Percentiles rank a stretch among this genome's conserved stretches.
Conservation (phyloP, 1,140 invertebrate genomes). For the Aphelenchoides fujianensis region DNA sequence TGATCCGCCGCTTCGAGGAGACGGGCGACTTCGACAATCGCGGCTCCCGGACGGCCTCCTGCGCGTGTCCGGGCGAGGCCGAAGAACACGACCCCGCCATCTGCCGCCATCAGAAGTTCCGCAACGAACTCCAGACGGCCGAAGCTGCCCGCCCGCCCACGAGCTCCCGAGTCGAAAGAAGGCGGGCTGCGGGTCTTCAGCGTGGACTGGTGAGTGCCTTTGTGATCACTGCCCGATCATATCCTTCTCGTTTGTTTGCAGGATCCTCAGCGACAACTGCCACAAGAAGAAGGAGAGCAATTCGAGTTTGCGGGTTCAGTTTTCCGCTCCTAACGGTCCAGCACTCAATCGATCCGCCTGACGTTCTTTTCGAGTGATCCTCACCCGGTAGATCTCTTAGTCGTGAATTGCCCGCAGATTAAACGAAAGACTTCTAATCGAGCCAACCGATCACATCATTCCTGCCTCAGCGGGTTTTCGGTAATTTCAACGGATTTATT, state of each 20-base stretch:
- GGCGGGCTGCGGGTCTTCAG: neutral
- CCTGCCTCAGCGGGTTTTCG: too few relatives aligned
- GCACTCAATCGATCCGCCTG: too few relatives aligned
- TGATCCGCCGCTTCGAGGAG: slow-evolving; percentile 32
- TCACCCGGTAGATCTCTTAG: too few relatives aligned
- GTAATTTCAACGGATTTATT: too few relatives aligned
- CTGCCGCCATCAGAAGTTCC: slow-evolving; percentile 31
- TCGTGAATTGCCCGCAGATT: too few relatives aligned
- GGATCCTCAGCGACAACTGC: neutral
- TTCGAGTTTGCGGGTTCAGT: too few relatives aligned
- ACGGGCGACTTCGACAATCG: slow-evolving; percentile 23
- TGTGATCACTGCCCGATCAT: neutral
- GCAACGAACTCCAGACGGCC: neutral
- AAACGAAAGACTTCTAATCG: too few relatives aligned
- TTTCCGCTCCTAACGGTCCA: too few relatives aligned
- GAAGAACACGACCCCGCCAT: slow-evolving; percentile 30
- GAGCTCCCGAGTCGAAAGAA: neutral
- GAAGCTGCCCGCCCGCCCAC: neutral
- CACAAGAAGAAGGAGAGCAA: too few relatives aligned
- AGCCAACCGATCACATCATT: too few relatives aligned
- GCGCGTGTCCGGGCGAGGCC: slow-evolving; percentile 34
- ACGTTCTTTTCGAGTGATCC: too few relatives aligned
- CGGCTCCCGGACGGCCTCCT: slow-evolving; percentile 30
- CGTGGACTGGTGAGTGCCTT: neutral
- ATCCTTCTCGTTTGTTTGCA: neutral